Base-by-base conservation (phyloP, 2,888 invertebrate genomes). In the Synergus gifuensis region DNA sequence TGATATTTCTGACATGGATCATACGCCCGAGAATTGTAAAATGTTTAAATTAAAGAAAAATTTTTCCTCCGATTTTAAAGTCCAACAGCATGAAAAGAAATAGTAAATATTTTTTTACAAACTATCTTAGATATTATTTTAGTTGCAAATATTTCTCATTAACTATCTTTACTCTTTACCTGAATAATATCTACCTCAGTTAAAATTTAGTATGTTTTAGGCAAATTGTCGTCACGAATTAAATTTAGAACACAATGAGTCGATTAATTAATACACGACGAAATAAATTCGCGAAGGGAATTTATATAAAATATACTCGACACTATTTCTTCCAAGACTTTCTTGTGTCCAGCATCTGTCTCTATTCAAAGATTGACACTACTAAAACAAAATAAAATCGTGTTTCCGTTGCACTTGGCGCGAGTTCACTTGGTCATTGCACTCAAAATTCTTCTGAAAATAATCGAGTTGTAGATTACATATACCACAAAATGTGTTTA, bases 341-440 rank as follows among this genome's bases (percentile, higher is more conserved):
- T 4, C 49, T 69, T 49, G 28, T 28, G 28, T 49, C 49, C 42
- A n/a, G n/a, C n/a, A 67, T 44, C 11, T 69, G 46, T 49, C 46
- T 73, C 54, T 66, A 69, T 49, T 69, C 49, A n/a, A 73, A 14
- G 36, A 60, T 73, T 54, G 73, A 73, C 73, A 73, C 49, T 36
- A 73, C 73, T 54, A 28, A 73, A 73, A 73, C 73, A 73, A 73
- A 73, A 73, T 54, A 36, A 73, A 73, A 54, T 73, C 73, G 54
- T n/a, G 12, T 73, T 73, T 36, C 73, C 66, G 22, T 60, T 66
- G 40, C 36, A 66, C 11, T 42, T 40, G 40, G 66, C n/a, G n/a
- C 40, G 66, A n/a, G 40, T 66, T 66, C 36, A 42, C 40, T 40
- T 66, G 36, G 36, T 66, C n/a, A 66, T 42, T 40, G 36, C 36